Evolutionary conservation across 2,113 vertebrate species (phyloP), one percentile per base, ranked within the genome.

Genomic region (Mormyrus lacerda): DNA sequence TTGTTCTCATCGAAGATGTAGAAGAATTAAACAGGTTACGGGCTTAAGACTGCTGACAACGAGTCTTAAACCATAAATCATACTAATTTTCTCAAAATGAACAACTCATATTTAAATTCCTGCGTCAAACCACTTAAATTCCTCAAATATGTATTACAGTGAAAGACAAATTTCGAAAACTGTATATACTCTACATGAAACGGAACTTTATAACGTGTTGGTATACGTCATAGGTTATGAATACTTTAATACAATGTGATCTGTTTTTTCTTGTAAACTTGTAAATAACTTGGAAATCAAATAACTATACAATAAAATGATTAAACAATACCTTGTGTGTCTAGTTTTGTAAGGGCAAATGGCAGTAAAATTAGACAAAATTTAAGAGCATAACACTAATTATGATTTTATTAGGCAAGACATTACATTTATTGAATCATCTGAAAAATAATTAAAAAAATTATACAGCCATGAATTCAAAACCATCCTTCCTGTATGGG

Each of bases 211-310:
- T 86, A 92, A 4, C 82, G 5, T 82, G 76, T 89, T 4, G 91
- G 76, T 17, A n/a, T 48, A 45, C 15, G 45, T 69, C n/a, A 13
- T 69, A 73, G 42, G 42, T 76, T 84, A 76, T 89, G 13, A 90
- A 76, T 88, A 61, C 88, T 91, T 50, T 94, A 93, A 90, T 93
- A 92, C 92, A 1, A 42, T 91, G 19, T 91, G 91, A 93, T 93
- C 91, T 92, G 89, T 91, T 88, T 89, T 53, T 65, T 84, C 58
- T 87, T 92, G 89, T 91, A 76, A 85, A 91, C 15, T 42, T 90
- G 85, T 21, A 44, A 90, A 82, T 47, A 85, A 90, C 88, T 45
- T 19, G 87, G 4, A 73, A 84, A 47, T 53, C 19, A 55, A 55
- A 61, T n/a, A 6, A 8, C 10, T 44, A 47, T 69, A 10, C 61